Conservation (phyloP, 2,888 invertebrate genomes). For the Allolobophora icterica region DNA sequence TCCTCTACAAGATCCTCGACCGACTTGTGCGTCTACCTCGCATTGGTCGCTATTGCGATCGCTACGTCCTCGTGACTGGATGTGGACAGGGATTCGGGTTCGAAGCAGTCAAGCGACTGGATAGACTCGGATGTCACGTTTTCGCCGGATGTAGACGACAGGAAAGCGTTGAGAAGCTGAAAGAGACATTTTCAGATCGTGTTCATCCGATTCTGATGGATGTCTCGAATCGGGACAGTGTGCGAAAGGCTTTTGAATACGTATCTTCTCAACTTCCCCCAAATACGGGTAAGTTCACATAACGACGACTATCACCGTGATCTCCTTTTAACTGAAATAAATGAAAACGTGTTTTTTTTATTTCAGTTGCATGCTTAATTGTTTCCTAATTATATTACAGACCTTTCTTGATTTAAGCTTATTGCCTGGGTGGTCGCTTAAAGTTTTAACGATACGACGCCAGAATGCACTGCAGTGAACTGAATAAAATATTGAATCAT, state of each 20-base stretch:
- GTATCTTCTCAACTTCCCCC: background rate
- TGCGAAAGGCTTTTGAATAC: background rate
- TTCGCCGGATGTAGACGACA: slow-evolving; percentile 39
- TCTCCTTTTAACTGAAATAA: too few species aligned
- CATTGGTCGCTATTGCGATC: background rate
- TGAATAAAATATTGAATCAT: too few species aligned
- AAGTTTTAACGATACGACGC: too few species aligned
- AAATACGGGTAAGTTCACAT: background rate
- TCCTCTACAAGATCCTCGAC: slow-evolving; percentile 30
- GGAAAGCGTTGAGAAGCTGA: slow-evolving; percentile 35
- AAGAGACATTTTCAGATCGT: slow-evolving; percentile 31
- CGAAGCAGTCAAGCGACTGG: slow-evolving; percentile 32
- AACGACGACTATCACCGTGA: too few species aligned
- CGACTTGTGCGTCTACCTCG: background rate
- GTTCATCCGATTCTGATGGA: background rate
- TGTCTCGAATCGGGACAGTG: background rate
- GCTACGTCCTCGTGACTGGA: slow-evolving; percentile 37
- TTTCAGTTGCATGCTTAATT: too few species aligned
- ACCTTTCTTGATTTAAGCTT: too few species aligned
- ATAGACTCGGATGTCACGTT: slow-evolving; percentile 37
- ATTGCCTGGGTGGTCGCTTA: too few species aligned
- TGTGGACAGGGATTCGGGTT: slow-evolving; percentile 40
- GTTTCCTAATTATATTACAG: too few species aligned
- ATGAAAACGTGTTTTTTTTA: too few species aligned
- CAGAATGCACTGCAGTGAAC: too few species aligned